phyloP scores from a whole-genome alignment of 2,888 invertebrate species.

The Bembecia ichneumoniformis region DNA sequence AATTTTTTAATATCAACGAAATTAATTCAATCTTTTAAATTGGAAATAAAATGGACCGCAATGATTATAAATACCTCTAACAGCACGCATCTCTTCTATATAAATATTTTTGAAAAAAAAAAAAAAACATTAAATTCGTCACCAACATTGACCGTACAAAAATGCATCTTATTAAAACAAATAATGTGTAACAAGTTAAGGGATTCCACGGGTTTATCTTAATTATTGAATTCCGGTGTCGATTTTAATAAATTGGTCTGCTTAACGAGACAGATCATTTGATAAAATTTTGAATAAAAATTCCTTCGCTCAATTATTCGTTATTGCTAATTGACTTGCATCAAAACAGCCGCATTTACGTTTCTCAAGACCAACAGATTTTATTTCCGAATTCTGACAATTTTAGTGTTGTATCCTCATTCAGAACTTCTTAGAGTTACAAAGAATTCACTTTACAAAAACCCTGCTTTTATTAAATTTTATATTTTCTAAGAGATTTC shows the following conservation, averaged over 20 bases:
- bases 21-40: too few relatives aligned
- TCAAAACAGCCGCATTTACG: neutral
- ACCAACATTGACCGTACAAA: neutral
- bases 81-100: too few relatives aligned
- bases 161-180: neutral
- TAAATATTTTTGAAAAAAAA: too few relatives aligned
- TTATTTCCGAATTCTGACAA: neutral
- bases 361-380: neutral
- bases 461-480: too few relatives aligned
- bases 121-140: neutral
- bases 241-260: conserved; percentile 6
- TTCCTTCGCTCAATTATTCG: conserved; percentile 1
- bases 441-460: too few relatives aligned
- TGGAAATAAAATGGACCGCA: too few relatives aligned
- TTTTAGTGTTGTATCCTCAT: neutral
- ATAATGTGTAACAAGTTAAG: neutral
- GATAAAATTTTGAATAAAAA: conserved; percentile 6
- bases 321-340: conserved; percentile 3
- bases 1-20: too few relatives aligned
- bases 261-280: conserved; percentile 5
- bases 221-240: conserved; percentile 4
- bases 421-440: too few relatives aligned
- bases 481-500: too few relatives aligned
- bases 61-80: too few relatives aligned
- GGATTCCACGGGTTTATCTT: conserved; percentile 1